Evolutionary conservation across 2,113 vertebrate genomes (phyloP), one percentile per base, ranked within the genome.

Genomic region (Lophura nycthemera): DNA sequence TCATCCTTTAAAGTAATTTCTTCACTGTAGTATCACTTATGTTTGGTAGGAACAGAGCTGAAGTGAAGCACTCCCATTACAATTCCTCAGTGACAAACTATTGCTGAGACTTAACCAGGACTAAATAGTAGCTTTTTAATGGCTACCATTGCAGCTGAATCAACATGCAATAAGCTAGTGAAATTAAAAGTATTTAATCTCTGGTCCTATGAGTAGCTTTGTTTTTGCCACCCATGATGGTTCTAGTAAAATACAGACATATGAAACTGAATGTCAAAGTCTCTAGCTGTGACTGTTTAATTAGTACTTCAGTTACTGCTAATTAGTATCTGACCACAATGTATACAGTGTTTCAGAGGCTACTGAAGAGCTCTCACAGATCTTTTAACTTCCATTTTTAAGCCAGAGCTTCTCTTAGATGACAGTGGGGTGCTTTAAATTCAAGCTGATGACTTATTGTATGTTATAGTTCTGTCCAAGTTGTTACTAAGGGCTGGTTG

Each of bases 161-260:
- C 89, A 95, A 92, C 91, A 94, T 85, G 72, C 43, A 92, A 92
- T 77, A 91, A 85, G 42, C 56, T 54, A 89, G 52, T 21, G 78
- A 89, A 92, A 92, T 80, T 89, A 89, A 88, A 86, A 57, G 34
- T 74, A 48, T 96, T 93, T 89, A 87, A 88, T 89, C 87, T 83
- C 75, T 83, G 87, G 72, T 91, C 84, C 50, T 87, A 9, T 8
- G 57, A 29, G 50, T 56, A 74, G 79, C 59, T 92, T 89, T 88
- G 71, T 18, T 83, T 91, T 89, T 77, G 64, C 85, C 69, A 74
- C 75, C 69, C 78, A 59, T 77, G 87, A 72, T 18, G 48, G 83
- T 56, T 52, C 38, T 43, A 85, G 59, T 89, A 83, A 95, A 87
- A 92, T 43, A 30, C 50, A 83, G 56, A 57, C 34, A 6, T 30